Base-by-base conservation (phyloP, 2,888 invertebrate genomes). In the Caenorhabditis sp. region DNA sequence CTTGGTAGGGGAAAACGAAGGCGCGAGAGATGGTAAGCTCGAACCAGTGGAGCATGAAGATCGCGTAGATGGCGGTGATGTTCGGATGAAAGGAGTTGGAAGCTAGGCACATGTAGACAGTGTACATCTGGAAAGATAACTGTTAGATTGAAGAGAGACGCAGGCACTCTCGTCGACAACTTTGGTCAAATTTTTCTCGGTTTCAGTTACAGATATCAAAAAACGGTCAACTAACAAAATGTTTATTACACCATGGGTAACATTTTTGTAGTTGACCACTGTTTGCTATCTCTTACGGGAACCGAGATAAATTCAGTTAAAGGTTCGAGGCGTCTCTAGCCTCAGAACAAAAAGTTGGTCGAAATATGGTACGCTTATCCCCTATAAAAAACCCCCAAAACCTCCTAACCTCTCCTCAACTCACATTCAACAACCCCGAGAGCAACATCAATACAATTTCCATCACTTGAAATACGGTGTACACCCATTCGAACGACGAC, bases 11-110 rank as follows among this genome's bases (percentile, higher is more conserved):
- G 28, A 54, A 69, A 2, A 77, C 38, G 16, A 77, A 31, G 28
- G 61, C 26, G 2, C 63, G 61, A 12, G 77, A 69, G 22, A 51
- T 44, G 63, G 49, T 38, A 19, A 77, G 54, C 38, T 77, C 77
- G 63, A 77, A 61, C 68, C 68, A 77, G 63, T 77, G 77, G 28
- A 77, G 69, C 69, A 63, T 70, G 38, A 54, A 77, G 5, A 70
- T 35, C 6, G 61, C 35, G 63, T 63, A 77, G 26, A 77, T 51
- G 3, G 61, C 1, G n/a, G 22, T 63, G 35, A 77, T 63, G 41
- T 77, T 77, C 8, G 51, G 24, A 41, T 77, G 77, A 63, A 77
- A 77, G 0, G 41, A 26, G 22, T 69, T 69, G 38, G 77, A 38
- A 22, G 3, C 6, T 4, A 77, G 8, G 8, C 59, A 59, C 69